These are phyloP conservation scores for Lobophora halterata DNA, from an alignment of 2,888 invertebrate species.

Conservation along the genomic window DNA sequence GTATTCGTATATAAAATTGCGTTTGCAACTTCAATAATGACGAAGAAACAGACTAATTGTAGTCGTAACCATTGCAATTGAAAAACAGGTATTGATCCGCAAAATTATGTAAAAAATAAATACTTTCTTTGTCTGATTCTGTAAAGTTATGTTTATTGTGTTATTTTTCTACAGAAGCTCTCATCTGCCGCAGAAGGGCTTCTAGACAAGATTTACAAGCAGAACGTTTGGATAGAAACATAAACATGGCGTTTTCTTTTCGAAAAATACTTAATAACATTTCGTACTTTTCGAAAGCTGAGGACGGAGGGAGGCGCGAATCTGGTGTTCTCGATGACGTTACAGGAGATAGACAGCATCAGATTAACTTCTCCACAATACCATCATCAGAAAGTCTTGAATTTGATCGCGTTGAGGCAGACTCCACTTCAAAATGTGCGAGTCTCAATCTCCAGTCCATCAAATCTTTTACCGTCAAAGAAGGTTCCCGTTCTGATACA, in stretches of 20 bases:
- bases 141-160: conserved; percentile 1
- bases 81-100: conserved; percentile 35
- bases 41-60: conserved; percentile 35
- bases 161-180: conserved; percentile 12
- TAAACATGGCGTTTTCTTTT: conserved; percentile 69
- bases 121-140: conserved; percentile 18
- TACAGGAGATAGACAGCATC: conserved; percentile 1
- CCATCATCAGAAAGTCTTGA: conserved; percentile 34
- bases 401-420: conserved; percentile 53
- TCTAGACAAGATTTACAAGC: conserved; percentile 4
- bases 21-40: conserved; percentile 35
- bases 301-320: conserved; percentile 32
- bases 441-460: conserved; percentile 52
- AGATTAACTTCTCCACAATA: conserved; percentile 17
- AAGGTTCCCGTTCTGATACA: conserved; percentile 64
- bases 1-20: conserved; percentile 41
- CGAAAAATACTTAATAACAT: conserved; percentile 71
- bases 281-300: conserved; percentile 65
- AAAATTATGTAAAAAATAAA: background rate
- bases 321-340: conserved; percentile 2
- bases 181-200: conserved; percentile 7
- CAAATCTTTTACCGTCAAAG: conserved; percentile 49
- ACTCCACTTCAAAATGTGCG: conserved; percentile 57
- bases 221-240: conserved; percentile 4
- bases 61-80: conserved; percentile 25